Evolutionary conservation across 92 coral and sea anemone species (phyloP), one percentile per base, ranked within the genome.

Genomic region (Palythoa grandiflora): DNA sequence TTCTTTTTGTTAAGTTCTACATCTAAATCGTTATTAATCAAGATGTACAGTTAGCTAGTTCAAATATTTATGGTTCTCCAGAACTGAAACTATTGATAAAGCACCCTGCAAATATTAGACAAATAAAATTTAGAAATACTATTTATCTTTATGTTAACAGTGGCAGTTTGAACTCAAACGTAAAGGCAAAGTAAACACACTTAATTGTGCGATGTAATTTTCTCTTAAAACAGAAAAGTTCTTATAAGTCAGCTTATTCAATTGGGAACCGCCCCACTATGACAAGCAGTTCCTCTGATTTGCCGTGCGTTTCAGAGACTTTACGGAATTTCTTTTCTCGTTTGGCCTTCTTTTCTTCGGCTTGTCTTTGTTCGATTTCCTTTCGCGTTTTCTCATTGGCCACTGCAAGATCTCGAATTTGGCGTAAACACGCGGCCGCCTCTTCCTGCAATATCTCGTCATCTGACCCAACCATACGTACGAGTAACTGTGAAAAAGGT

Each of bases 391-490:
- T 89, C 83, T 93, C 95, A 28, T 88, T 92, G 14, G 94, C 96
- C 95, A 92, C 91, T 6, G 98, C 99, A 10, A 96, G 89, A 81
- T 90, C 90, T 68, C 99, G 89, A 78, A 96, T 95, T 85, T 92
- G 92, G 3, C 93, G 83, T 37, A 96, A 70, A 54, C 99, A 96
- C 19, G 95, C 98, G 0, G 99, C 99, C 3, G 99, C 99, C 3
- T 98, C 96, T 28, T 90, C 96, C 61, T 96, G 99, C 57, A 96
- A 80, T 35, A 86, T 95, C 1, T 94, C 93, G 84, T 96, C 99
- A 0, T 94, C 92, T 48, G 98, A 96, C 0, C 99, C 98, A n/a
- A 96, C 91, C 99, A 96, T 96, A 78, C 91, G 92, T 11, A 96
- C 79, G 52, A 96, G 92, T 68, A 96, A 80, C 99, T 96, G 83